Percentiles rank a stretch among this genome's conserved stretches.
These are phyloP conservation scores for Belgica antarctica DNA, from an alignment of 2,888 invertebrate genomes.

Conservation along the genomic window DNA sequence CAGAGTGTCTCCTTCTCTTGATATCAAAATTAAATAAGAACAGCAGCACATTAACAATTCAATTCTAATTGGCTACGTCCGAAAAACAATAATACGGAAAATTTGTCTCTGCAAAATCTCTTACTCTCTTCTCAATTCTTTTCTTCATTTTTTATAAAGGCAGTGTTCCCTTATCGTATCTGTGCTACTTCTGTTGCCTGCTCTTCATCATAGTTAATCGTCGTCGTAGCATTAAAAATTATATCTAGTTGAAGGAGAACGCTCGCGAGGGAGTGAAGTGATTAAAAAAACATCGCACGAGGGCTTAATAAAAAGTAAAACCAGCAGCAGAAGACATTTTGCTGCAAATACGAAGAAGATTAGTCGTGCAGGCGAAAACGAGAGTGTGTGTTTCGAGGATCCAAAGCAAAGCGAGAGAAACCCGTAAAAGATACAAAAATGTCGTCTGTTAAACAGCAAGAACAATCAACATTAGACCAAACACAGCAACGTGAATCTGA, in stretches of 20 bases:
- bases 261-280: neutral
- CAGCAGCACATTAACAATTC: slow-evolving; percentile 18
- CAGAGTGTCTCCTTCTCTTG: neutral
- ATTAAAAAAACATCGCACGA: neutral
- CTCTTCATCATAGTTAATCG: slow-evolving; percentile 29
- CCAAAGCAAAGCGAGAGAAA: neutral
- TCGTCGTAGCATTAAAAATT: slow-evolving; percentile 6
- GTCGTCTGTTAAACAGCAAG: slow-evolving; percentile 41
- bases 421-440: no score
- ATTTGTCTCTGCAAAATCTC: neutral
- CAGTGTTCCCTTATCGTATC: slow-evolving; percentile 37
- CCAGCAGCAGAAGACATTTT: slow-evolving; percentile 4
- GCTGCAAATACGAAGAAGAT: neutral
- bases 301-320: neutral
- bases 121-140: neutral
- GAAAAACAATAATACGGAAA: no score
- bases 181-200: slow-evolving; percentile 41
- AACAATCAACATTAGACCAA: slow-evolving; percentile 44
- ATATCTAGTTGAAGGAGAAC: neutral
- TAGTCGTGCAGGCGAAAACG: no score
- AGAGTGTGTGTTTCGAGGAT: slow-evolving; percentile 15
- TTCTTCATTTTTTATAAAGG: neutral
- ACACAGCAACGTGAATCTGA: slow-evolving; percentile 41
- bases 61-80: slow-evolving; percentile 9
- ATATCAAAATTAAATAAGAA: slow-evolving; percentile 5